Evolutionary conservation across 2,888 invertebrate species (phyloP).

Genomic region (Hipparchia sbordonii): DNA sequence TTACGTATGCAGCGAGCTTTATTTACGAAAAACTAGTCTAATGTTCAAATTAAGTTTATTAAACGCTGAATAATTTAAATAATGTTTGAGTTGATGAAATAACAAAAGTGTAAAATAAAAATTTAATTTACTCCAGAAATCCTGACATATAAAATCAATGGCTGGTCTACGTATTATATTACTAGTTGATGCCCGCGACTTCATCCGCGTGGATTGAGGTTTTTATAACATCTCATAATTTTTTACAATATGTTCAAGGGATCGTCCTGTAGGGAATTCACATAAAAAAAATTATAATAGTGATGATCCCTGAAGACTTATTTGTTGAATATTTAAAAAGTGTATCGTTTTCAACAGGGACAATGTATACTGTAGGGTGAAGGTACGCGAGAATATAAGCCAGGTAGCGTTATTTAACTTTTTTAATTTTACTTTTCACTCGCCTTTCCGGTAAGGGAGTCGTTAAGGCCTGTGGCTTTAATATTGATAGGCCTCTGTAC

Average conservation of each 20-base stretch:
- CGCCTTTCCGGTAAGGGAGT: not conserved
- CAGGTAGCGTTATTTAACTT: slow-evolving; percentile 11
- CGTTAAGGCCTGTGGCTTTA: not conserved
- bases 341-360: slow-evolving; percentile 2
- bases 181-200: too few species aligned
- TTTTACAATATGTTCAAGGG: not conserved
- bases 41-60: not conserved
- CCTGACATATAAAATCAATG: too few species aligned
- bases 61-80: not conserved
- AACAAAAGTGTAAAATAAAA: too few species aligned
- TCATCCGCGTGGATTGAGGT: too few species aligned
- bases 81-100: too few species aligned
- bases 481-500: not conserved
- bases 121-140: too few species aligned
- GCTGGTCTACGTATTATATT: too few species aligned
- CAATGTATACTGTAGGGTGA: not conserved
- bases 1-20: too few species aligned
- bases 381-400: not conserved
- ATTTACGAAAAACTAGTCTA: not conserved
- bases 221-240: too few species aligned
- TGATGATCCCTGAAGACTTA: slow-evolving; percentile 20
- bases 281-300: slow-evolving; percentile 40
- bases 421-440: slow-evolving; percentile 12
- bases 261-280: slow-evolving; percentile 46
- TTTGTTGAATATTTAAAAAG: slow-evolving; percentile 16